Evolutionary conservation across 2,113 vertebrate genomes (phyloP), one percentile per base, ranked within the genome.

Genomic region (Himantopus leucocephalus): DNA sequence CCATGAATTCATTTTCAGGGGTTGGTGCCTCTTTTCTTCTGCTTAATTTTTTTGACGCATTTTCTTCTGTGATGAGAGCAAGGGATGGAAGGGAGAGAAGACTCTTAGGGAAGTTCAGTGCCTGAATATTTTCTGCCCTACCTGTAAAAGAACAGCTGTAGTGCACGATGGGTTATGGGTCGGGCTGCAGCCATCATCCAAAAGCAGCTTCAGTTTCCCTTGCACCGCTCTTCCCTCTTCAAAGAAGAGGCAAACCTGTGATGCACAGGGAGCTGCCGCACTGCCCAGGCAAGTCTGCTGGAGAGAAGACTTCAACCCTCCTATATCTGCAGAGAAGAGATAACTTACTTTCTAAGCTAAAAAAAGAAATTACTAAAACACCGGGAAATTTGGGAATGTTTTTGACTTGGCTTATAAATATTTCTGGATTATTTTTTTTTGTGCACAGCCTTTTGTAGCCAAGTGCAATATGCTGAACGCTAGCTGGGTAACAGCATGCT

Each of bases 401-500:
- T 78, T 68, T 89, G 56, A 66, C 47, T 95, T 79, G 64, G 55
- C 60, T 82, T 68, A 62, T 77, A 92, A 92, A 73, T 76, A 82
- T 55, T 82, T 91, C 73, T 87, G 37, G 64, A 60, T 35, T 55
- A 60, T 79, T 59, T 88, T 45, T 79, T 59, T 88, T 37, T 84
- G 62, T 75, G 77, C 45, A 48, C n/a, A 47, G 76, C 10, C 43
- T 89, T 80, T 86, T 53, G 83, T 55, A 93, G 95, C 97, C 95
- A 97, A 97, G 92, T 84, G 70, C 94, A 97, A 97, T 39, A 97
- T 19, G 58, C 80, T 73, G 86, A 78, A 66, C 23, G 13, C 94
- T 92, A 87, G 92, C 92, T 85, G 97, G 29, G 92, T 89, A 95
- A 91, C 95, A 96, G 95, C 92, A 73, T 83, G 94, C 63, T 92